A percentile compares a stretch with the other conserved stretches of the same genome.
Evolutionary conservation across 2,797 vertebrate genomes (phyloP).

Genomic region (Dryobates pubescens): DNA sequence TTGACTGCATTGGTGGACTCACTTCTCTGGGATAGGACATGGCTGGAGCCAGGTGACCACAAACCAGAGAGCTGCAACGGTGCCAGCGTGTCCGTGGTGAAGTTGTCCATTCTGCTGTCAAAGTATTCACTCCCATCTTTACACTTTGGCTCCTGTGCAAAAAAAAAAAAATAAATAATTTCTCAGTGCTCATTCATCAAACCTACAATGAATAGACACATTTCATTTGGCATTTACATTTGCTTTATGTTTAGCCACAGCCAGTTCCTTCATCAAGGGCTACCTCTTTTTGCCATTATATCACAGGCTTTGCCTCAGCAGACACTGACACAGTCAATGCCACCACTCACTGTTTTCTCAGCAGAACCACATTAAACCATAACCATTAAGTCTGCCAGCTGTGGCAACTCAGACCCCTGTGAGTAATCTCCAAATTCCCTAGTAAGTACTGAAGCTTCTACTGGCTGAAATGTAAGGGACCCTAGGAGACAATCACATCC

Average conservation of each 20-base stretch:
- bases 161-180: conserved; percentile 32
- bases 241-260: neutral
- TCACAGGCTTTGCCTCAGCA: neutral
- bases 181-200: neutral
- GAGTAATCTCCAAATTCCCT: neutral
- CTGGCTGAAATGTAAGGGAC: neutral
- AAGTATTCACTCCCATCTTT: conserved; percentile 90
- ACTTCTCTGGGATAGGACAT: conserved; percentile 81
- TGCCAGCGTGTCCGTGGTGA: conserved; percentile 83
- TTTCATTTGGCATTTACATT: neutral
- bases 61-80: conserved; percentile 84
- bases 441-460: neutral
- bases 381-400: neutral
- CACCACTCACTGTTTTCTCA: neutral
- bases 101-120: conserved; percentile 88
- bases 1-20: conserved; percentile 83
- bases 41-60: conserved; percentile 85
- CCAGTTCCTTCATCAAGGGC: neutral
- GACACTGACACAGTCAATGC: neutral
- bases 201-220: accelerated
- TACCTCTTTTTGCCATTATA: neutral
- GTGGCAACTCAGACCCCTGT: neutral
- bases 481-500: neutral
- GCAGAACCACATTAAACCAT: neutral
- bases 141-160: conserved; percentile 85